Base-by-base conservation (phyloP, 30 jellyfish, hydroid and myxozoan genomes). In the Aurelia coerulea region DNA sequence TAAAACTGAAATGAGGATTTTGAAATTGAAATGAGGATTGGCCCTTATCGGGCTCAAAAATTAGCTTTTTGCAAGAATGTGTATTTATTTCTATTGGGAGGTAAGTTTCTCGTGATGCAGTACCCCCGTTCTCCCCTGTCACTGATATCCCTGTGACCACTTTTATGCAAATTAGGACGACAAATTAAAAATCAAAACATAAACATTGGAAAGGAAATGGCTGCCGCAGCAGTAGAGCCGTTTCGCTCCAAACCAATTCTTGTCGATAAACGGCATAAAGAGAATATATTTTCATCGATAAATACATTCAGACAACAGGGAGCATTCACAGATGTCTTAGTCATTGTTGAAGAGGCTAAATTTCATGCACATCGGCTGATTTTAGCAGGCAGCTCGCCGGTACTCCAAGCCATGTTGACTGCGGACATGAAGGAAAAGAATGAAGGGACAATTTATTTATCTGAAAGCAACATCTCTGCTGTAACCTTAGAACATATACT, bases 381-480 rank as follows among this genome's bases (percentile, higher is more conserved):
- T 34, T 86, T 94, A 12, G 94, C 99, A 9, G 94, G 97, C 62
- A 79, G 94, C 46, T 94, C 99, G 16, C 93, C 91, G 23, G 99
- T 94, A 19, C 83, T 94, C 64, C 80, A 91, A 35, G 82, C 97
- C n/a, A 94, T 94, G 99, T 62, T 94, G 35, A 69, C 78, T 15
- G 75, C 94, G 0, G 86, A 88, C 81, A 94, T 94, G 99, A 88
- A 80, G 64, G 99, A 94, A 68, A 88, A 78, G 60, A 23, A 56
- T 23, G 98, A 92, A 56, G 97, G 99, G 10, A 60, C 68, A 50
- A 89, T 94, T 2, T 83, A 94, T 68, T 63, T 94, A 52, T 52
- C 91, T 18, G 87, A 79, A 17, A 74, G 91, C 74, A 90, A 86
- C 49, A 74, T 88, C 19, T 62, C 67, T 53, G 78, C 91, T 5